phyloP scores from a whole-genome alignment of 2,113 vertebrate species.

The Hippocampus comes region DNA sequence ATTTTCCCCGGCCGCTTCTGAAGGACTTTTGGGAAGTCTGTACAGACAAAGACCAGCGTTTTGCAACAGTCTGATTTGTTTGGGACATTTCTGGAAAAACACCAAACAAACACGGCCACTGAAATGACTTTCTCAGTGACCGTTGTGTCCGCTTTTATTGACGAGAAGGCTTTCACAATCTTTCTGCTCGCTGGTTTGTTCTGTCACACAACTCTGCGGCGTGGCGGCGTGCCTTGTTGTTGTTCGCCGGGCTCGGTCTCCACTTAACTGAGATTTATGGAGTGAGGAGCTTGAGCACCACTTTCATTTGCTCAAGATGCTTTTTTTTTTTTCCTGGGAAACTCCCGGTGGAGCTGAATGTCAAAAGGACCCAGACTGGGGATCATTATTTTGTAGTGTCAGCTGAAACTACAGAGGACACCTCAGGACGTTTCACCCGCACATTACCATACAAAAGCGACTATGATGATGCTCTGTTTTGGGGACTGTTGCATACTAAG shows the following conservation, averaged over 20 bases:
- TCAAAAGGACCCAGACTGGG: background rate
- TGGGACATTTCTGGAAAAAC: conserved; percentile 13
- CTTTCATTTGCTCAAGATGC: conserved; percentile 30
- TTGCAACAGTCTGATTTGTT: conserved; percentile 43
- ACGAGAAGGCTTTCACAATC: conserved; percentile 40
- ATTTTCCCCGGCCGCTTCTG: background rate
- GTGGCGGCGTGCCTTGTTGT: conserved; percentile 59
- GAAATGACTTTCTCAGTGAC: conserved; percentile 26
- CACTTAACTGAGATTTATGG: conserved; percentile 11
- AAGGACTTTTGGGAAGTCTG: background rate
- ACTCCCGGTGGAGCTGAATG: background rate
- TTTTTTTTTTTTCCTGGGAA: conserved; percentile 23
- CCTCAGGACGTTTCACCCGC: no score
- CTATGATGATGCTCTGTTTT: no score
- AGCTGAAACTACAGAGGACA: no score
- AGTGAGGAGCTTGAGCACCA: conserved; percentile 24
- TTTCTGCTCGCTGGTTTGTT: conserved; percentile 37
- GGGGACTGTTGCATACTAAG: no score
- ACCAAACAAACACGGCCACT: conserved; percentile 48
- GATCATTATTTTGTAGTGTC: no score
- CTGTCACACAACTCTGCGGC: conserved; percentile 60
- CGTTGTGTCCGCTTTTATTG: conserved; percentile 38
- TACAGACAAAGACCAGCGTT: conserved; percentile 20
- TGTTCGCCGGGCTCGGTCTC: conserved; percentile 40
- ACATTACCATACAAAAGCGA: no score